Conservation (phyloP, 2,888 invertebrate genomes). For the Drosophila ezoana region DNA sequence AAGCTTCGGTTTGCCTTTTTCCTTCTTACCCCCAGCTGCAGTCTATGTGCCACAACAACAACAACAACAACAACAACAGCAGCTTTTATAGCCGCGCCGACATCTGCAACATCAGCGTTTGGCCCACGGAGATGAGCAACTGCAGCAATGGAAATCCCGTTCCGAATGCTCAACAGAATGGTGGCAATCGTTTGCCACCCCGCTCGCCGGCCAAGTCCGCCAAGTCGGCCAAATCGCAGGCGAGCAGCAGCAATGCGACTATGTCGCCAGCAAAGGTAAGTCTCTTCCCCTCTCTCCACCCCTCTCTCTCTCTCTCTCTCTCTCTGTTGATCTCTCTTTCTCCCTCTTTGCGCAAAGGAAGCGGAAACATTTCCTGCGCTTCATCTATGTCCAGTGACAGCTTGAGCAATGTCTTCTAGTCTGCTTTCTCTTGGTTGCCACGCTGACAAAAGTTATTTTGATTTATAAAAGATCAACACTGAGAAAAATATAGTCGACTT, state of each 20-base stretch:
- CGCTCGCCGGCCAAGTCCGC: slow-evolving; percentile 79
- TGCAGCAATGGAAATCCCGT: slow-evolving; percentile 15
- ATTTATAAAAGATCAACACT: slow-evolving; percentile 17
- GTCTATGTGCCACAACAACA: slow-evolving; percentile 31
- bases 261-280: slow-evolving; percentile 77
- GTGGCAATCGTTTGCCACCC: slow-evolving; percentile 75
- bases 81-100: slow-evolving; percentile 79
- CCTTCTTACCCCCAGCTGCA: slow-evolving; percentile 44
- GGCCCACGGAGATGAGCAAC: slow-evolving; percentile 58
- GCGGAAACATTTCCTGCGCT: slow-evolving; percentile 50
- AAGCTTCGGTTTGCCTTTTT: slow-evolving; percentile 21
- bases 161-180: slow-evolving; percentile 42
- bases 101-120: slow-evolving; percentile 77
- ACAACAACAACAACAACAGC: slow-evolving; percentile 22
- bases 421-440: slow-evolving; percentile 42
- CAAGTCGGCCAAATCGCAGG: slow-evolving; percentile 72
- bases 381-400: neutral
- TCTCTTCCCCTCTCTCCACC: slow-evolving; percentile 9
- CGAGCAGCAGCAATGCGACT: slow-evolving; percentile 78
- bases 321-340: neutral
- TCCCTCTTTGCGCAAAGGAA: slow-evolving; percentile 36
- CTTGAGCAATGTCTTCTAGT: slow-evolving; percentile 22
- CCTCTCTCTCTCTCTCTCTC: neutral
- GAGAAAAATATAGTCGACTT: neutral
- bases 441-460: slow-evolving; percentile 41